These are phyloP conservation scores for Streptopelia turtur DNA, from an alignment of 2,797 vertebrate species.

Conservation along the genomic window DNA sequence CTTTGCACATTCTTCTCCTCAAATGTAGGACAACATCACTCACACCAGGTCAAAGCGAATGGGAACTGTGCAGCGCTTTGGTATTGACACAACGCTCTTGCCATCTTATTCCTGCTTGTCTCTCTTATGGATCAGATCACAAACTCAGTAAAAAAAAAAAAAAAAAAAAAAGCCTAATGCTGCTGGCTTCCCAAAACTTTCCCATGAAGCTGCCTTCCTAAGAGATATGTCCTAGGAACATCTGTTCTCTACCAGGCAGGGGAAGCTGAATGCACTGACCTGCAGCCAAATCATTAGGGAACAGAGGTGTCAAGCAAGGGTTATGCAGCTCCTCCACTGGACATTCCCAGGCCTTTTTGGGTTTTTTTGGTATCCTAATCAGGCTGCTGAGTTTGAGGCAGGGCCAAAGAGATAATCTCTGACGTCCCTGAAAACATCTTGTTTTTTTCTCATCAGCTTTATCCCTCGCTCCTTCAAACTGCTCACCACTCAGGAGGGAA, in stretches of 20 bases:
- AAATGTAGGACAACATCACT: not conserved
- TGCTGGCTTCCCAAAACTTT: not conserved
- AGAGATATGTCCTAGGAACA: not conserved
- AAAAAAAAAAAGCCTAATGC: not conserved
- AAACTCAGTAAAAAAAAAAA: not conserved
- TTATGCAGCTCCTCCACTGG: not conserved
- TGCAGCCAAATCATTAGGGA: not conserved
- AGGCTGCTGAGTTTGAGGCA: not conserved
- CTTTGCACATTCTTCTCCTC: not conserved
- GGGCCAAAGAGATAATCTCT: not conserved
- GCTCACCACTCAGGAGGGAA: not conserved
- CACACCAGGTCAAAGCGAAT: not conserved
- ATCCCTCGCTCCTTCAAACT: not conserved
- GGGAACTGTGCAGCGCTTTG: not conserved
- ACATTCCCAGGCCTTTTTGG: not conserved
- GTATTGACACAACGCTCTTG: not conserved
- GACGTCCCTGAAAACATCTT: not conserved
- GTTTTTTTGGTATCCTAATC: not conserved
- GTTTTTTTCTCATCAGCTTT: not conserved
- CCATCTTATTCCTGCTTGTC: not conserved
- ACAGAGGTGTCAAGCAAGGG: not conserved
- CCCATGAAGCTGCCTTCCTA: not conserved
- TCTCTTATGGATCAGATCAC: rapidly evolving
- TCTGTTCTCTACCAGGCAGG: not conserved
- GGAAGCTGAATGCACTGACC: not conserved